Conservation (phyloP, 2,797 vertebrate genomes). For the Ctenopoma kingsleyae region DNA sequence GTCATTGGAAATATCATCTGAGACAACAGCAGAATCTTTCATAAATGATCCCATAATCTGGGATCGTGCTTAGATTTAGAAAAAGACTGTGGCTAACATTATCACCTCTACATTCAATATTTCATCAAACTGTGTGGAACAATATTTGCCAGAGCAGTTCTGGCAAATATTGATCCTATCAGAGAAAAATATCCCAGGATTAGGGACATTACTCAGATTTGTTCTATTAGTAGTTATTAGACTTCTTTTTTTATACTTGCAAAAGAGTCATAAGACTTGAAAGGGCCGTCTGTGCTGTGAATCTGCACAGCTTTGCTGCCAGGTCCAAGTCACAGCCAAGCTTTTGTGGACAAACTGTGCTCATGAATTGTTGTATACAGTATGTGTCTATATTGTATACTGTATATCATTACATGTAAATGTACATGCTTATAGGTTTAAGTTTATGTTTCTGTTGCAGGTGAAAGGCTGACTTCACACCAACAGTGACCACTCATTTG, state of each 20-base stretch:
- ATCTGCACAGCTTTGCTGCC: constrained; percentile 53
- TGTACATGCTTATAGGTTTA: constrained; percentile 6
- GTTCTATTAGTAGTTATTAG: constrained; percentile 70
- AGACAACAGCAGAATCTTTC: constrained; percentile 63
- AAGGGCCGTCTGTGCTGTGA: constrained; percentile 69
- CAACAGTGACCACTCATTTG: constrained; percentile 70
- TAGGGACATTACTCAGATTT: constrained; percentile 66
- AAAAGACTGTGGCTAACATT: constrained; percentile 66
- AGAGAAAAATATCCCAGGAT: constrained; percentile 66
- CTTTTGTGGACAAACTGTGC: constrained; percentile 52
- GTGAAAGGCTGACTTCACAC: constrained; percentile 57
- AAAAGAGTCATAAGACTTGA: constrained; percentile 39
- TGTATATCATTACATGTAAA: constrained; percentile 11
- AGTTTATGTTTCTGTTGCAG: constrained; percentile 35
- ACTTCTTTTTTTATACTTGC: constrained; percentile 57
- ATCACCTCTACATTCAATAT: constrained; percentile 64
- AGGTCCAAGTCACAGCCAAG: constrained; percentile 52
- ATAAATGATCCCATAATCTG: constrained; percentile 75
- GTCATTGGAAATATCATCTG: constrained; percentile 57
- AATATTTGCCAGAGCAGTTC: constrained; percentile 42
- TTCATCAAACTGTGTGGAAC: constrained; percentile 64
- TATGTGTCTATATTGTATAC: constrained; percentile 2
- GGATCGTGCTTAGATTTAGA: constrained; percentile 67
- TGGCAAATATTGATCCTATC: constrained; percentile 78
- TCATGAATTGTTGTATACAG: constrained; percentile 19